Evolutionary conservation across 2,113 vertebrate species (phyloP).

Genomic region (Lophius piscatorius): DNA sequence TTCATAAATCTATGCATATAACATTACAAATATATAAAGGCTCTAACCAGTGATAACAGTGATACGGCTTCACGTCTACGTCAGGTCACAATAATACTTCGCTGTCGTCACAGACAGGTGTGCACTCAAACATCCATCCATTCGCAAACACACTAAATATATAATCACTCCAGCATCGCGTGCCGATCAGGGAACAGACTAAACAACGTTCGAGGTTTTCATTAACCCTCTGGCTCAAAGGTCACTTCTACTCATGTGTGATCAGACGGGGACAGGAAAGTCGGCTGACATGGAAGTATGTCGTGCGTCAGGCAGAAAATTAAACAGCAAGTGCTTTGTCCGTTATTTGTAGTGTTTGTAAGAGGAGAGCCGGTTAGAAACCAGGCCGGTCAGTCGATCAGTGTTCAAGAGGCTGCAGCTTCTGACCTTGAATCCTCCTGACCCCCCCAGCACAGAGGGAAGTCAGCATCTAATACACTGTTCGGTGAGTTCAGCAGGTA

Average conservation of each 20-base stretch:
- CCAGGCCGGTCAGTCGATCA: background rate
- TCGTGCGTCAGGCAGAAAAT: conserved; percentile 3
- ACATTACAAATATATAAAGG: conserved; percentile 72
- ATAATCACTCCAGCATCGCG: conserved; percentile 32
- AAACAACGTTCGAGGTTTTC: conserved; percentile 5
- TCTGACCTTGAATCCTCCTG: background rate
- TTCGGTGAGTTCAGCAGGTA: background rate
- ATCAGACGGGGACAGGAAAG: conserved; percentile 36
- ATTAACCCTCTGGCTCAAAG: conserved; percentile 3
- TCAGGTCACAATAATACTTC: conserved; percentile 66
- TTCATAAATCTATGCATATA: conserved; percentile 66
- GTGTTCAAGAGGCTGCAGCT: conserved; percentile 16
- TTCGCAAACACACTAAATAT: conserved; percentile 16
- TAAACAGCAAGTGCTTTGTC: conserved; percentile 35
- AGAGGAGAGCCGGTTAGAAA: conserved; percentile 3
- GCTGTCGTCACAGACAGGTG: conserved; percentile 27
- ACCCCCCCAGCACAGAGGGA: background rate
- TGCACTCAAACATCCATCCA: background rate
- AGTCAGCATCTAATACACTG: conserved; percentile 24
- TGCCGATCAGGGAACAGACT: conserved; percentile 11
- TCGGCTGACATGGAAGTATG: background rate
- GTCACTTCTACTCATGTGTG: conserved; percentile 32
- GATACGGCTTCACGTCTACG: conserved; percentile 59
- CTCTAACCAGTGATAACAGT: conserved; percentile 64
- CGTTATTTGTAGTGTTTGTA: conserved; percentile 33